Percentiles rank a stretch among this genome's conserved stretches.
Conservation (phyloP, 2,113 vertebrate species). For the Pipa parva region DNA sequence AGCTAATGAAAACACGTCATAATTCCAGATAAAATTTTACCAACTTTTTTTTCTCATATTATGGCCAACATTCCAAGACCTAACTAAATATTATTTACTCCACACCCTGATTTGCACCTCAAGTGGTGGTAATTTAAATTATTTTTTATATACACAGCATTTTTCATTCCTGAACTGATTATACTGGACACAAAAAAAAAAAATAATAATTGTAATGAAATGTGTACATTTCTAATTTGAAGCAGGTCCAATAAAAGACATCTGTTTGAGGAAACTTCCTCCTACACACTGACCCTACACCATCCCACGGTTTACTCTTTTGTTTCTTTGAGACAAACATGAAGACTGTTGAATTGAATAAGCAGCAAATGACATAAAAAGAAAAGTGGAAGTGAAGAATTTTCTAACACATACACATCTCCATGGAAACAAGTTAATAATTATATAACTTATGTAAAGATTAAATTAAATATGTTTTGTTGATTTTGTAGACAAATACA, state of each 20-base stretch:
- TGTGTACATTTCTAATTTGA: not conserved
- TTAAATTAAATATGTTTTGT: not conserved
- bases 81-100: no score
- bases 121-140: no score
- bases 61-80: no score
- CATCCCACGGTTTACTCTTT: not conserved
- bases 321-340: not conserved
- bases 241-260: not conserved
- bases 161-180: no score
- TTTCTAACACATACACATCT: not conserved
- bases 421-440: conserved; percentile 11
- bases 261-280: not conserved
- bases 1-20: no score
- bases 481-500: not conserved
- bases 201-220: no score
- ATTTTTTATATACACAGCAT: no score
- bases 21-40: no score
- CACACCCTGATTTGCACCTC: no score
- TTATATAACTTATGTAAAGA: conserved; percentile 9
- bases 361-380: not conserved
- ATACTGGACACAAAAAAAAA: no score
- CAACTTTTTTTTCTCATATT: no score
- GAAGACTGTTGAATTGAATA: not conserved
- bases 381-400: not conserved
- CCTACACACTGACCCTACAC: not conserved